phyloP scores from a whole-genome alignment of 2,797 vertebrate genomes.

The Pristis pectinata region DNA sequence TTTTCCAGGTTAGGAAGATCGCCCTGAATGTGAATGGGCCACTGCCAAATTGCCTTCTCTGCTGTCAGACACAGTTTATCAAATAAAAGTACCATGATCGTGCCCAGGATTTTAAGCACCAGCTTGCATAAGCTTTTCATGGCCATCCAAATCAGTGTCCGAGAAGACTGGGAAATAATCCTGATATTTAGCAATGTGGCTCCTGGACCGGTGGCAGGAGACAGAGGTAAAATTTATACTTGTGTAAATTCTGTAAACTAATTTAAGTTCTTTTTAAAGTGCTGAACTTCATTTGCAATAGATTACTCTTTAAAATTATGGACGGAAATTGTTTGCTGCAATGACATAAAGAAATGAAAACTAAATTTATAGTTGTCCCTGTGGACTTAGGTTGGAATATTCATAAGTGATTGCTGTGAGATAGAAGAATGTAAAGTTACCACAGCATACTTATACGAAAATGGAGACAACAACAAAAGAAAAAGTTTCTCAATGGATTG shows the following conservation, averaged over 20 bases:
- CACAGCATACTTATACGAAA: background rate
- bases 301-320: background rate
- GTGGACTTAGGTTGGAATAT: background rate
- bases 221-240: background rate
- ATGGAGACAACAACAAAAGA: background rate
- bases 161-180: background rate
- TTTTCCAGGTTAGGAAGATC: background rate
- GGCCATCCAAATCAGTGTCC: background rate
- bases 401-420: background rate
- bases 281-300: background rate
- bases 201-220: background rate
- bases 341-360: background rate
- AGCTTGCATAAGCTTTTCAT: background rate
- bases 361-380: background rate
- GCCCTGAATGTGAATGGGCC: too few species aligned
- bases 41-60: conserved; percentile 15
- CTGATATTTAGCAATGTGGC: background rate
- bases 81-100: background rate
- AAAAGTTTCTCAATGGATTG: background rate
- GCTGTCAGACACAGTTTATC: background rate
- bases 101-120: background rate
- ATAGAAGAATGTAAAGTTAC: background rate
- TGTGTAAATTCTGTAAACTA: background rate
- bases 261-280: background rate
- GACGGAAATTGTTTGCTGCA: background rate